Conservation (phyloP, 2,797 vertebrate species). For the Gymnopithys bicolor region DNA sequence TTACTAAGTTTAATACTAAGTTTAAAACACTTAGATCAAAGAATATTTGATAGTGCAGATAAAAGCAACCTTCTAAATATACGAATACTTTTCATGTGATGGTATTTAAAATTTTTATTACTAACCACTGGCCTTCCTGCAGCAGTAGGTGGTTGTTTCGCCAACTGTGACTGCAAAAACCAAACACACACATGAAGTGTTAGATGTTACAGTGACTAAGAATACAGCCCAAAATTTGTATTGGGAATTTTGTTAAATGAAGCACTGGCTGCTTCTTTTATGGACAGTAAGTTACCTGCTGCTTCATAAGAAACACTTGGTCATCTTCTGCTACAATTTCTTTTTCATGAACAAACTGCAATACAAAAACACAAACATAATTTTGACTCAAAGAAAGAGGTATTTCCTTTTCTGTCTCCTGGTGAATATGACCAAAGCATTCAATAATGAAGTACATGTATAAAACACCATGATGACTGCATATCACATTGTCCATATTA, state of each 20-base stretch:
- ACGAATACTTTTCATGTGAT: neutral
- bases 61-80: neutral
- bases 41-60: neutral
- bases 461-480: neutral
- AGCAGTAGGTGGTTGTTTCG: constrained; percentile 92
- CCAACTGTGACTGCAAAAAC: constrained; percentile 88
- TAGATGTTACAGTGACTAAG: neutral
- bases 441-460: neutral
- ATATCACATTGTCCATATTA: neutral
- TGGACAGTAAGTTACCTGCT: constrained; percentile 84
- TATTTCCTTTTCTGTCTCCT: neutral
- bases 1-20: no score
- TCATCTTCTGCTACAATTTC: constrained; percentile 98
- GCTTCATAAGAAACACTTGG: constrained; percentile 97
- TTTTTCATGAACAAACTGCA: constrained; percentile 98
- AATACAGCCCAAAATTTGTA: neutral
- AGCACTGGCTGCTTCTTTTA: neutral
- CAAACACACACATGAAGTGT: neutral
- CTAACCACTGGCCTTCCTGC: constrained; percentile 95
- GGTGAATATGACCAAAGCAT: neutral
- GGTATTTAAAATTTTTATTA: constrained; percentile 43
- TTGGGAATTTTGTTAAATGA: neutral
- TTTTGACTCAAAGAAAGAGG: neutral
- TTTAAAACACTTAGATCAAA: neutral
- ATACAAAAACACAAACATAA: constrained; percentile 27